phyloP scores from a whole-genome alignment of 2,888 invertebrate species.

The Ceramica pisi region DNA sequence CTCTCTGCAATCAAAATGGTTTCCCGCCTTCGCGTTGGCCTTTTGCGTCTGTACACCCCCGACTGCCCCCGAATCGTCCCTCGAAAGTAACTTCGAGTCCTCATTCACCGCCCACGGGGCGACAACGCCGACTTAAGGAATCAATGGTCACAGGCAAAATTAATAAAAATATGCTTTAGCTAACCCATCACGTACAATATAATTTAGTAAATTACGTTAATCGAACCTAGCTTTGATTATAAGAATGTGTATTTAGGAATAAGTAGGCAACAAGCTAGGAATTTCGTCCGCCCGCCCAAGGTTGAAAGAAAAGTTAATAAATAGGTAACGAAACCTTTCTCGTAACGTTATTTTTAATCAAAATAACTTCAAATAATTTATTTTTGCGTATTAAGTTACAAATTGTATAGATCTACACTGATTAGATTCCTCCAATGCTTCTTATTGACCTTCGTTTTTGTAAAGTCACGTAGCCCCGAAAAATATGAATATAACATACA shows the following conservation, averaged over 20 bases:
- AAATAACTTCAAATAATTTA: constrained; percentile 61
- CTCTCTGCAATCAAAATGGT: constrained; percentile 16
- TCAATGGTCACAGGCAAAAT: constrained; percentile 31
- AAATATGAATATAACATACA: constrained; percentile 57
- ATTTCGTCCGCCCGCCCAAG: constrained; percentile 54
- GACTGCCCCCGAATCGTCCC: constrained; percentile 23
- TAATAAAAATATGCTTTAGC: constrained; percentile 13
- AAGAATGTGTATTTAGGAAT: background rate
- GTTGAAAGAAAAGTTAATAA: constrained; percentile 42
- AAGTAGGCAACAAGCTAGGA: constrained; percentile 27
- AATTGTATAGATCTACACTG: constrained; percentile 57
- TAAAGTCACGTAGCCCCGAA: constrained; percentile 66
- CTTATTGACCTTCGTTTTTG: constrained; percentile 58
- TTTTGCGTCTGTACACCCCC: constrained; percentile 43
- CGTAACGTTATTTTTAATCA: constrained; percentile 49
- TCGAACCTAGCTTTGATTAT: no score
- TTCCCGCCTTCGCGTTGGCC: constrained; percentile 51
- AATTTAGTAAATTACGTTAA: constrained; percentile 25
- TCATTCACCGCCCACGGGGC: constrained; percentile 38
- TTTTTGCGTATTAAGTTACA: constrained; percentile 47
- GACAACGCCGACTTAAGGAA: constrained; percentile 25
- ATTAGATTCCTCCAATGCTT: constrained; percentile 65
- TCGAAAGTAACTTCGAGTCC: constrained; percentile 12
- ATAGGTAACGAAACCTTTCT: constrained; percentile 57
- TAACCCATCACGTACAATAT: background rate